Conservation (phyloP, 2,113 vertebrate genomes). For the Callipepla squamata region DNA sequence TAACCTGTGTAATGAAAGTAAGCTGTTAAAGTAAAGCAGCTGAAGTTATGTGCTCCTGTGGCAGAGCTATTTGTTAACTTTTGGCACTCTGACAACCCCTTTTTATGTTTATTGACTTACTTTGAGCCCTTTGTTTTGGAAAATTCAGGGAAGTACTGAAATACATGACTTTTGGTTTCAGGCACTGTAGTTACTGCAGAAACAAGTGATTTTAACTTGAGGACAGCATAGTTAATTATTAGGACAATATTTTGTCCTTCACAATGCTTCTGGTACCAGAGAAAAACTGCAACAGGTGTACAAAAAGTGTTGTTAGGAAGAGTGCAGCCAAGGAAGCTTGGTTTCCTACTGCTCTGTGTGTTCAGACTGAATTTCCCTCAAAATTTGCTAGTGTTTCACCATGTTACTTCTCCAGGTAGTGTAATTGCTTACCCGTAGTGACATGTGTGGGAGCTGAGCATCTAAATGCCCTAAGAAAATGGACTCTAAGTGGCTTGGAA, state of each 20-base stretch:
- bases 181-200: neutral
- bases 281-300: neutral
- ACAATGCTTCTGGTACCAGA: neutral
- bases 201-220: neutral
- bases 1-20: neutral
- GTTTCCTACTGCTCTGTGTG: neutral
- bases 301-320: neutral
- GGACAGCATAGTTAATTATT: conserved; percentile 15
- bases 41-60: neutral
- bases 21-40: neutral
- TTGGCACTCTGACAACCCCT: neutral
- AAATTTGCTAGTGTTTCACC: neutral
- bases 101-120: neutral
- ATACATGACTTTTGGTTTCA: neutral
- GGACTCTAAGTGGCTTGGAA: neutral
- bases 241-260: neutral
- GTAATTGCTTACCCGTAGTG: neutral
- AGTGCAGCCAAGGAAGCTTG: neutral
- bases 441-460: neutral
- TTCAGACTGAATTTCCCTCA: neutral
- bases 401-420: neutral
- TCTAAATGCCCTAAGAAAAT: neutral
- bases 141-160: neutral
- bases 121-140: neutral
- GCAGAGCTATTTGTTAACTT: neutral